A percentile compares a stretch with the other conserved stretches of the same genome.
phyloP scores from a whole-genome alignment of 2,113 vertebrate genomes.

The Phycodurus eques region DNA sequence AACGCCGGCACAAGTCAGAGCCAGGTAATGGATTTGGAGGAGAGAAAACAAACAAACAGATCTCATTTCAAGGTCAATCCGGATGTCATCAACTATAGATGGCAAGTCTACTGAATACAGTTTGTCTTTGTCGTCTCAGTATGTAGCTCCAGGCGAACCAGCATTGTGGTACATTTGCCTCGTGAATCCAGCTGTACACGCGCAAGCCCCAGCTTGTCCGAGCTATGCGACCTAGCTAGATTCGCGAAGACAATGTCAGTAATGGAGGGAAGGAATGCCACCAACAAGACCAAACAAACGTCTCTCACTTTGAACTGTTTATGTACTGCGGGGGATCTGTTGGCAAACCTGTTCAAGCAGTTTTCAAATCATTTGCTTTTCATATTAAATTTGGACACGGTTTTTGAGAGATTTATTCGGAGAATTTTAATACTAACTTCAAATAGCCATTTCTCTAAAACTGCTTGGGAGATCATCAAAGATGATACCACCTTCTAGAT shows the following conservation, averaged over 20 bases:
- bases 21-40: conserved; percentile 61
- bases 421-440: not conserved
- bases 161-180: conserved; percentile 36
- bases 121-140: conserved; percentile 36
- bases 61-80: not conserved
- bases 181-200: conserved; percentile 32
- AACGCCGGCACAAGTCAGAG: conserved; percentile 47
- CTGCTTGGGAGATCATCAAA: no score
- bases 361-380: conserved; percentile 20
- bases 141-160: conserved; percentile 46
- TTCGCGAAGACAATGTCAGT: conserved; percentile 73
- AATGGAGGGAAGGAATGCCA: conserved; percentile 71
- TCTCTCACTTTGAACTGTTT: conserved; percentile 60
- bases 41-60: not conserved
- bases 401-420: not conserved
- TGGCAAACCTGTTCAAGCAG: conserved; percentile 52
- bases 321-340: conserved; percentile 34
- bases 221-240: conserved; percentile 76
- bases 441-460: no score
- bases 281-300: conserved; percentile 77
- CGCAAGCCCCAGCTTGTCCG: conserved; percentile 69
- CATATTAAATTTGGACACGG: not conserved
- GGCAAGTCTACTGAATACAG: not conserved
- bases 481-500: no score
- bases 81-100: not conserved